Conservation (phyloP, 2,888 invertebrate genomes). For the Oscheius sp. region DNA sequence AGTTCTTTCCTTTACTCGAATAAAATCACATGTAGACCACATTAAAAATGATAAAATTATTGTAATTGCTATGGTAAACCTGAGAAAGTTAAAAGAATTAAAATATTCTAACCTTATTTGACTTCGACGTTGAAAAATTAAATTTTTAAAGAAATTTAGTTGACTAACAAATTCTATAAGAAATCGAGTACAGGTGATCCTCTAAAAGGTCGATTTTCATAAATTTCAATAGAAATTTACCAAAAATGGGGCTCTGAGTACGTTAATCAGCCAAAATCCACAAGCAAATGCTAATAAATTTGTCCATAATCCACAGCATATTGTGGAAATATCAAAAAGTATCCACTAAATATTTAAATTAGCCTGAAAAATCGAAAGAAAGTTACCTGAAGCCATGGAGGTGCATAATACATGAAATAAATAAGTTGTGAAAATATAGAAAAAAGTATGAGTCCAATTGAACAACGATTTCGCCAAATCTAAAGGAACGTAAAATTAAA, state of each 20-base stretch:
- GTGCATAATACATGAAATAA: conserved; percentile 60
- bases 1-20: conserved; percentile 51
- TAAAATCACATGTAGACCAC: conserved; percentile 50
- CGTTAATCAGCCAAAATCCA: conserved; percentile 57
- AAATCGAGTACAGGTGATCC: conserved; percentile 30
- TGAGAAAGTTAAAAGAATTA: not conserved
- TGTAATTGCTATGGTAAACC: conserved; percentile 45
- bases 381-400: conserved; percentile 46
- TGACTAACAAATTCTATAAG: conserved; percentile 43
- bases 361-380: not conserved
- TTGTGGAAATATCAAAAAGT: conserved; percentile 52
- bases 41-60: conserved; percentile 44
- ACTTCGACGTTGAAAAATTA: conserved; percentile 49
- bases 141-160: conserved; percentile 36
- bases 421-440: conserved; percentile 48
- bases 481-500: not conserved
- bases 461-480: conserved; percentile 32
- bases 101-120: conserved; percentile 50
- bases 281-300: conserved; percentile 56
- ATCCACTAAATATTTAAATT: conserved; percentile 44
- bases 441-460: conserved; percentile 41
- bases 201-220: conserved; percentile 34
- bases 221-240: not conserved
- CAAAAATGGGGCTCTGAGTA: conserved; percentile 25
- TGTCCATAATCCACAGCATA: conserved; percentile 59